A percentile compares a stretch with the other conserved stretches of the same genome.
phyloP scores from a whole-genome alignment of 2,113 vertebrate genomes.

The Rhabdornis inornatus region DNA sequence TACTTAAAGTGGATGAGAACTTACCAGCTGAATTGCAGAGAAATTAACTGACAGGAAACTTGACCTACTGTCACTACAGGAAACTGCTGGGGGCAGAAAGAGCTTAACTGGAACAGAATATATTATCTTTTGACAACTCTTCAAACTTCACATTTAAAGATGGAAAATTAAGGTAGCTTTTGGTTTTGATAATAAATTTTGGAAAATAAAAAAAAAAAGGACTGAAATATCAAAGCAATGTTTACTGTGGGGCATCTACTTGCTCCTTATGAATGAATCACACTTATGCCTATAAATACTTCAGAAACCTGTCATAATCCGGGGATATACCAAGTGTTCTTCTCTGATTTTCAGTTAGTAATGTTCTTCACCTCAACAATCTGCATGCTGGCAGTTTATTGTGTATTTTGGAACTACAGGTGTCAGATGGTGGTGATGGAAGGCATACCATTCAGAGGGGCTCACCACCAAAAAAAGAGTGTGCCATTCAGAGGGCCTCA shows the following conservation, averaged over 20 bases:
- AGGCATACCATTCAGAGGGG: rapidly evolving
- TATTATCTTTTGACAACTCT: background rate
- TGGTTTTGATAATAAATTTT: background rate
- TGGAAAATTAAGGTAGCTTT: background rate
- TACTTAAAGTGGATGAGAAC: background rate
- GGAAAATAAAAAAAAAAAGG: background rate
- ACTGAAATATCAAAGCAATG: background rate
- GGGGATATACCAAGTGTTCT: background rate
- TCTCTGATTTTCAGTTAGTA: background rate
- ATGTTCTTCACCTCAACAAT: background rate
- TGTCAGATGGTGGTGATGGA: background rate
- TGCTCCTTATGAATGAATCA: background rate
- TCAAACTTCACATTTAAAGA: background rate
- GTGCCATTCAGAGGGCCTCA: background rate
- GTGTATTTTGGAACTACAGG: rapidly evolving
- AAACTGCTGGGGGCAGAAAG: background rate
- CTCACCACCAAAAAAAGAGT: background rate
- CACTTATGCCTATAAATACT: background rate
- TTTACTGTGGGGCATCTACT: background rate
- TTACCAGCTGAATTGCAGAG: background rate
- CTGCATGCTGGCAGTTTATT: background rate
- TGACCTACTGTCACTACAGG: background rate
- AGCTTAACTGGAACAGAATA: background rate
- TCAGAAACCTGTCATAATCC: background rate
- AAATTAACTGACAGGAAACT: background rate